Conservation (phyloP, 2,797 vertebrate genomes). For the Philypnodon macrostomus region DNA sequence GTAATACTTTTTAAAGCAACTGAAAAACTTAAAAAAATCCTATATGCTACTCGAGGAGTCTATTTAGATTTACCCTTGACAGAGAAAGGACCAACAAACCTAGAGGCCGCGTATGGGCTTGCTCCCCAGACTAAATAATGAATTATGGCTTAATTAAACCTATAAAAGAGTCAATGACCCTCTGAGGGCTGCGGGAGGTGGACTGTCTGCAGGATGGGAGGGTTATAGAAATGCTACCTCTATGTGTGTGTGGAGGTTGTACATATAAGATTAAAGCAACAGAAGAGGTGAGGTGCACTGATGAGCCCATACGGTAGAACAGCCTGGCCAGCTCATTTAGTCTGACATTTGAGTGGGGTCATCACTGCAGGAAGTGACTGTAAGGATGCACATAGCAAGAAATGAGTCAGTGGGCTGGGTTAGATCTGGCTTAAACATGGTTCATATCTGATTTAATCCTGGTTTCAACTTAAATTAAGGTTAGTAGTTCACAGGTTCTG, state of each 20-base stretch:
- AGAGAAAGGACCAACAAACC: slow-evolving; percentile 48
- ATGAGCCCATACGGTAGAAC: slow-evolving; percentile 38
- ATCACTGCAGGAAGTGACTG: slow-evolving; percentile 47
- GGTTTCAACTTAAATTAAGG: too few relatives aligned
- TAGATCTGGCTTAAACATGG: too few relatives aligned
- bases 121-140: slow-evolving; percentile 74
- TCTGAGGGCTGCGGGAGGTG: slow-evolving; percentile 31
- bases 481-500: too few relatives aligned
- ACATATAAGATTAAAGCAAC: slow-evolving; percentile 21
- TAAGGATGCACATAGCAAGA: slow-evolving; percentile 49
- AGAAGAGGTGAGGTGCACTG: slow-evolving; percentile 40
- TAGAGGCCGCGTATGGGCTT: slow-evolving; percentile 48
- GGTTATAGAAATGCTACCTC: neutral
- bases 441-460: too few relatives aligned
- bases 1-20: too few relatives aligned
- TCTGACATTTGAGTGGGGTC: slow-evolving; percentile 63
- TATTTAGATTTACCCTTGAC: too few relatives aligned
- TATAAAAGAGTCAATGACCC: slow-evolving; percentile 69
- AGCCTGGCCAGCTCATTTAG: slow-evolving; percentile 60
- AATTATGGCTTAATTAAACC: slow-evolving; percentile 77
- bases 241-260: slow-evolving; percentile 8
- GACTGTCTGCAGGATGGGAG: neutral
- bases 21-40: too few relatives aligned
- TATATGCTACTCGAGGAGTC: too few relatives aligned
- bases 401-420: slow-evolving; percentile 47